Evolutionary conservation across 1,140 invertebrate genomes (phyloP), one percentile per base, ranked within the genome.

Genomic region (Drosophila lacertosa): DNA sequence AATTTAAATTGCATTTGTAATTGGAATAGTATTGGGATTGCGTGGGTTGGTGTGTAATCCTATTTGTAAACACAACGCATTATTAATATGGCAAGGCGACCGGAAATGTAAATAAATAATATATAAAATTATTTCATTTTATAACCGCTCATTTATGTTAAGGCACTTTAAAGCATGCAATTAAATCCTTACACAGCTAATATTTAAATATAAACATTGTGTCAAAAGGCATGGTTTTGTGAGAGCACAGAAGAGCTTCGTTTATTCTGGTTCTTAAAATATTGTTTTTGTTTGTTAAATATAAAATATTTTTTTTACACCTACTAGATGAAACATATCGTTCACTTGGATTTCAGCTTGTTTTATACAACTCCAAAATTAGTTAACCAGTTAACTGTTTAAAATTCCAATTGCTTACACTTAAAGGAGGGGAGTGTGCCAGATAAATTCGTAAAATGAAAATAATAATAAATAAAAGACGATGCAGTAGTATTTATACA

Each of bases 31-130:
- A n/a, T 47, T 37, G 47, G 3, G n/a, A 26, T 50, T 42, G 9
- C 32, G 7, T 32, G 22, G 55, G 40, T 26, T 32, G 24, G 45
- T 48, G 35, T 68, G 71, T 84, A 83, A 83, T 83, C 75, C 80
- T 75, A 65, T 84, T 79, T 83, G 75, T 78, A 83, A 84, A 73
- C 70, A 68, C 74, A 44, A 63, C 55, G 64, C 58, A 84, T 75
- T 69, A 84, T 78, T 83, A 75, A 83, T 79, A 71, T 67, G 71
- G 50, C 59, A 84, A 74, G 55, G 62, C 40, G 51, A 75, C 54
- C 67, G 75, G 72, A 84, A 80, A 76, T 84, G 72, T 73, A 79
- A 84, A 84, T 83, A 84, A 76, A 66, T 83, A 79, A 84, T 73
- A 50, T 66, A 67, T 54, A 77, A 65, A 47, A 65, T 67, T 63